Conservation (phyloP, 2,888 invertebrate species). For the Plagiodera versicolora region DNA sequence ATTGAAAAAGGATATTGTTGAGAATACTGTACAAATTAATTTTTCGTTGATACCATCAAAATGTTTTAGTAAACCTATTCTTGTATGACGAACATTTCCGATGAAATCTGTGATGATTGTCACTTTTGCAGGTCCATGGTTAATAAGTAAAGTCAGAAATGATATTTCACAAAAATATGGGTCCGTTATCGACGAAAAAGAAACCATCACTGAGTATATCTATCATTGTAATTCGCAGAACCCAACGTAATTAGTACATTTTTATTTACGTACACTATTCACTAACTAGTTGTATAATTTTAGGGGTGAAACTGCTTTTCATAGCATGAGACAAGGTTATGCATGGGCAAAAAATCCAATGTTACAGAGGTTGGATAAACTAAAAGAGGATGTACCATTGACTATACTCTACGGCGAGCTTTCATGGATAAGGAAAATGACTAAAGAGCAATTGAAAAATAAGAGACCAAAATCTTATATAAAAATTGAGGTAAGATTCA, state of each 20-base stretch:
- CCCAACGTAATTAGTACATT: conserved; percentile 68
- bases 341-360: conserved; percentile 98
- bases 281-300: conserved; percentile 33
- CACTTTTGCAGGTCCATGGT: conserved; percentile 70
- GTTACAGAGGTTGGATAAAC: conserved; percentile 74
- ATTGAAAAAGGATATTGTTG: too few relatives aligned
- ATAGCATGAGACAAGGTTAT: conserved; percentile 73
- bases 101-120: not conserved
- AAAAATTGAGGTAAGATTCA: conserved; percentile 69
- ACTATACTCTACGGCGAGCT: conserved; percentile 90
- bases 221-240: conserved; percentile 95
- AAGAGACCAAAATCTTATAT: conserved; percentile 69
- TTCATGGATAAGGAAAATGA: conserved; percentile 90
- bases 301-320: conserved; percentile 92
- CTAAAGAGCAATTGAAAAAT: conserved; percentile 76
- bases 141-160: conserved; percentile 83
- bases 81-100: too few relatives aligned
- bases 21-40: too few relatives aligned
- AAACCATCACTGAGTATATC: conserved; percentile 85
- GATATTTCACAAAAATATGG: conserved; percentile 86
- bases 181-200: conserved; percentile 65
- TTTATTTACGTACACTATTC: not conserved
- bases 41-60: too few relatives aligned
- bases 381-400: conserved; percentile 74
- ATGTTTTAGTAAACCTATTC: too few relatives aligned